A percentile compares a stretch with the other conserved stretches of the same genome.
phyloP scores from a whole-genome alignment of 2,797 vertebrate genomes.

The Sebastiscus tertius region DNA sequence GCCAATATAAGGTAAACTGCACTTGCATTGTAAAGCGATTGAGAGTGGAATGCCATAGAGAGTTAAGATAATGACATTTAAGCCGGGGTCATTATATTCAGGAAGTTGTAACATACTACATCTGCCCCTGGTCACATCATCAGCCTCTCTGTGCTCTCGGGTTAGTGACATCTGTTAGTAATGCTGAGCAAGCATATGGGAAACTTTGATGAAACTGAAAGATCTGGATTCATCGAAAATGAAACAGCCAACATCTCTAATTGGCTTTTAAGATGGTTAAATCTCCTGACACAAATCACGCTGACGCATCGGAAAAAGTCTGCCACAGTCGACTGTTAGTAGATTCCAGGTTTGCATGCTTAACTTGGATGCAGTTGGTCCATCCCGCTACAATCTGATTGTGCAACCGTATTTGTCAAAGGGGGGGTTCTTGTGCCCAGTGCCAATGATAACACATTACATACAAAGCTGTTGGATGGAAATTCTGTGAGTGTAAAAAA shows the following conservation, averaged over 20 bases:
- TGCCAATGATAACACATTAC: constrained; percentile 77
- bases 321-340: constrained; percentile 29
- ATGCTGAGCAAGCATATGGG: constrained; percentile 71
- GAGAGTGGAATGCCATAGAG: constrained; percentile 43
- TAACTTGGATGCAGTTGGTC: constrained; percentile 55
- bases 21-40: constrained; percentile 31
- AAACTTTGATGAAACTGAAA: constrained; percentile 68
- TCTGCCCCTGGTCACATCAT: constrained; percentile 61
- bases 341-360: constrained; percentile 51
- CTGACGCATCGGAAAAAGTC: constrained; percentile 68
- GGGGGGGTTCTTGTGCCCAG: constrained; percentile 28
- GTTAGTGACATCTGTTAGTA: constrained; percentile 67
- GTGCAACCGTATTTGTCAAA: constrained; percentile 68
- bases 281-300: constrained; percentile 59
- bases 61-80: constrained; percentile 63
- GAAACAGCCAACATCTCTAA: constrained; percentile 66
- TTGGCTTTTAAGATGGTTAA: constrained; percentile 60
- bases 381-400: constrained; percentile 63
- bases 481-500: constrained; percentile 30
- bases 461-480: constrained; percentile 55
- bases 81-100: constrained; percentile 55
- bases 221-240: constrained; percentile 60
- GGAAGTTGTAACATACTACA: constrained; percentile 64
- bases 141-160: constrained; percentile 34
- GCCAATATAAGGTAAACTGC: constrained; percentile 20